phyloP scores from a whole-genome alignment of 2,113 vertebrate species.

The Glaucomys volans region DNA sequence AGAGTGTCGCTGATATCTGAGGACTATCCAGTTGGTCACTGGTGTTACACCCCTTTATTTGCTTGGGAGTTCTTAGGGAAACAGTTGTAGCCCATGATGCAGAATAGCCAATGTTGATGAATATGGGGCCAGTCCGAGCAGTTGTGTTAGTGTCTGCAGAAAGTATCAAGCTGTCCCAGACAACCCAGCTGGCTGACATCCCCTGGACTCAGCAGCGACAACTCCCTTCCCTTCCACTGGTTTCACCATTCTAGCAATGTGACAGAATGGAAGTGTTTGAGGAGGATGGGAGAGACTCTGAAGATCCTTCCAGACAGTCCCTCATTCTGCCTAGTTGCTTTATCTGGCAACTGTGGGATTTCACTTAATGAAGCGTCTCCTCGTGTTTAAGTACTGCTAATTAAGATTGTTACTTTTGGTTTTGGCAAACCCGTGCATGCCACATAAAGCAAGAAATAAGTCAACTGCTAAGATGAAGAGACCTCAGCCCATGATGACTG shows the following conservation, averaged over 20 bases:
- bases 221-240: neutral
- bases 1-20: neutral
- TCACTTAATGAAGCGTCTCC: neutral
- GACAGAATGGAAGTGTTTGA: neutral
- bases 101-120: neutral
- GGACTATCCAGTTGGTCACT: neutral
- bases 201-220: neutral
- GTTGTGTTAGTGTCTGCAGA: neutral
- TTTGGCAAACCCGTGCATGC: neutral
- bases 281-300: neutral
- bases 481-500: neutral
- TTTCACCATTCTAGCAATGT: neutral
- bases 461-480: neutral
- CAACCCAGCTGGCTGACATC: neutral
- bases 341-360: neutral
- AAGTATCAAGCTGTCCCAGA: neutral
- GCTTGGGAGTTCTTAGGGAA: neutral
- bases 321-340: neutral
- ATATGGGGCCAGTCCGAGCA: neutral
- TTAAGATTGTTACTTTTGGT: neutral
- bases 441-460: neutral
- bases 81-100: neutral
- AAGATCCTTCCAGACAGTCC: neutral
- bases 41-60: neutral
- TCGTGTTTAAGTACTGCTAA: neutral